Conservation (phyloP, 2,113 vertebrate species). For the Crypturellus undulatus region DNA sequence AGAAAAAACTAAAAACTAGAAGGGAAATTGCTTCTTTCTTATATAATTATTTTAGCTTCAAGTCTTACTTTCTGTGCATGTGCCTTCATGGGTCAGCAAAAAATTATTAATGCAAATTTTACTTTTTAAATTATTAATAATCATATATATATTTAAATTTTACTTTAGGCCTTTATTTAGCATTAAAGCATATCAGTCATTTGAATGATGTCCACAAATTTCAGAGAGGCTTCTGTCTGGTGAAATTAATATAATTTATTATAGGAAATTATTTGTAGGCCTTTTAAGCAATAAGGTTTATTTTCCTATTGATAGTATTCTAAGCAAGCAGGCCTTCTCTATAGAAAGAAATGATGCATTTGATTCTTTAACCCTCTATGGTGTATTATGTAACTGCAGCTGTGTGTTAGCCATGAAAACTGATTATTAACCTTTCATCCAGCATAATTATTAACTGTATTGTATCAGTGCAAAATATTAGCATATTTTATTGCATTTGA, state of each 20-base stretch:
- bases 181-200: background rate
- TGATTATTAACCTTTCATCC: background rate
- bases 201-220: slow-evolving; percentile 23
- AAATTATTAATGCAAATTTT: background rate
- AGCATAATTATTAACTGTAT: background rate
- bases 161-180: background rate
- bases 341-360: background rate
- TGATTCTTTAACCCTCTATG: background rate
- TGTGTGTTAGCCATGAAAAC: slow-evolving; percentile 6
- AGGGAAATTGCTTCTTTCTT: background rate
- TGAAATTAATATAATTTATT: background rate
- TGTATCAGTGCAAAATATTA: background rate
- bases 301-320: slow-evolving; percentile 21
- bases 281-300: slow-evolving; percentile 5
- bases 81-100: background rate
- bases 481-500: background rate
- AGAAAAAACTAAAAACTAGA: background rate
- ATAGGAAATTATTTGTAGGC: background rate
- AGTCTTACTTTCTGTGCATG: background rate
- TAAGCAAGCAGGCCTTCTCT: slow-evolving; percentile 5
- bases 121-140: background rate
- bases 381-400: background rate
- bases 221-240: background rate
- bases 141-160: background rate
- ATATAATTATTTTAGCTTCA: slow-evolving; percentile 4